phyloP scores from a whole-genome alignment of 2,888 invertebrate genomes.

The Julus scanicus region DNA sequence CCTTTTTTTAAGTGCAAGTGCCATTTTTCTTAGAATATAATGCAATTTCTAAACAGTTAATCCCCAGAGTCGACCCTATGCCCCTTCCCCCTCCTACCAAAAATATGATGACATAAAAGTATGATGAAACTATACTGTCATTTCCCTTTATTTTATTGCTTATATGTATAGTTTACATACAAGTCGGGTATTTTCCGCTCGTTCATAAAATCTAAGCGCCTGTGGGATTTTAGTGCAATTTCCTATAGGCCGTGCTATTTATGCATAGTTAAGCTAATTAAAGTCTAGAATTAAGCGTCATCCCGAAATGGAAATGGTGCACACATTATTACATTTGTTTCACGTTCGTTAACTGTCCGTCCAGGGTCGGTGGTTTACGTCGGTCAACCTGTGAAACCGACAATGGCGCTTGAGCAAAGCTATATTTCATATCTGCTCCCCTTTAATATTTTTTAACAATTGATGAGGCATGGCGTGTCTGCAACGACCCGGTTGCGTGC shows the following conservation, averaged over 20 bases:
- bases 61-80: too few species aligned
- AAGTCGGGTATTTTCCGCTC: neutral
- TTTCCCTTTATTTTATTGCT: neutral
- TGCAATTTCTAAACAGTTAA: too few species aligned
- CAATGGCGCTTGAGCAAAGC: neutral
- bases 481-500: slow-evolving; percentile 38
- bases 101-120: neutral
- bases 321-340: neutral
- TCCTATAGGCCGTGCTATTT: neutral
- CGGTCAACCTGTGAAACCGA: neutral
- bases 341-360: neutral
- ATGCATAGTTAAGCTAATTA: neutral
- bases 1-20: too few species aligned
- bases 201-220: neutral
- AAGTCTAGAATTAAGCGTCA: too few species aligned
- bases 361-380: neutral
- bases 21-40: too few species aligned
- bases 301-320: neutral
- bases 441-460: slow-evolving; percentile 39
- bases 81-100: too few species aligned
- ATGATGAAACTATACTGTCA: neutral
- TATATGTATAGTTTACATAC: too few species aligned
- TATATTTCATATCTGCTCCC: neutral
- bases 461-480: slow-evolving; percentile 39
- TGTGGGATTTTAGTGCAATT: neutral